Evolutionary conservation across 1,140 invertebrate species (phyloP).

Genomic region (Plectrocnemia conspersa): DNA sequence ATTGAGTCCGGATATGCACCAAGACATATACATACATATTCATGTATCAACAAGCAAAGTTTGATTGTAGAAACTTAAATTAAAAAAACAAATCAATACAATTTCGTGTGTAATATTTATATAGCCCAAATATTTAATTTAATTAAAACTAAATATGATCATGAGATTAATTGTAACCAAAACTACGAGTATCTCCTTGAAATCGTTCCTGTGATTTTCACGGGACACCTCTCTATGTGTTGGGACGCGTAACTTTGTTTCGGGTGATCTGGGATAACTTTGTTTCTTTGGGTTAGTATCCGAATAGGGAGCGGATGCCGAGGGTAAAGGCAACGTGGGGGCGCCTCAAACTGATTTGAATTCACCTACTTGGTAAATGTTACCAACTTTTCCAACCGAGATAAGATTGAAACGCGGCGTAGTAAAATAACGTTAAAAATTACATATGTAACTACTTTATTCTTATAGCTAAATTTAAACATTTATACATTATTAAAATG

Average conservation of each 20-base stretch:
- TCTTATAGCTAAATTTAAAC: background rate
- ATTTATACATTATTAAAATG: background rate
- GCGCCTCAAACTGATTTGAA: constrained; percentile 29
- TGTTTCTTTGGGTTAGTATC: background rate
- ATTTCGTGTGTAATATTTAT: no score
- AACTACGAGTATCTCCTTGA: constrained; percentile 20
- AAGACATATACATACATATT: no score
- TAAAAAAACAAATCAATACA: no score
- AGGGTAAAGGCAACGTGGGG: constrained; percentile 7
- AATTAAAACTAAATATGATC: no score
- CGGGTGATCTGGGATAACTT: constrained; percentile 5
- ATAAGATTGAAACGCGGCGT: constrained; percentile 28
- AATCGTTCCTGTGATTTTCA: constrained; percentile 3
- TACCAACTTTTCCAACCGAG: constrained; percentile 24
- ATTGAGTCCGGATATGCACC: no score
- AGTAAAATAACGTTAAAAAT: background rate
- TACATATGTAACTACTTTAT: background rate
- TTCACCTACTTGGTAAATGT: constrained; percentile 30
- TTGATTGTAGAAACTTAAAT: no score
- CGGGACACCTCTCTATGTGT: constrained; percentile 1
- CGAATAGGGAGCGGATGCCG: background rate
- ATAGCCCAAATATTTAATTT: no score
- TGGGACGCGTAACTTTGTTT: constrained; percentile 5
- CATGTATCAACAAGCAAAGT: no score
- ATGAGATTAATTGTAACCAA: constrained; percentile 31